A percentile compares a stretch with the other conserved stretches of the same genome.
Evolutionary conservation across 2,113 vertebrate species (phyloP).

Genomic region (Xerus inauris): DNA sequence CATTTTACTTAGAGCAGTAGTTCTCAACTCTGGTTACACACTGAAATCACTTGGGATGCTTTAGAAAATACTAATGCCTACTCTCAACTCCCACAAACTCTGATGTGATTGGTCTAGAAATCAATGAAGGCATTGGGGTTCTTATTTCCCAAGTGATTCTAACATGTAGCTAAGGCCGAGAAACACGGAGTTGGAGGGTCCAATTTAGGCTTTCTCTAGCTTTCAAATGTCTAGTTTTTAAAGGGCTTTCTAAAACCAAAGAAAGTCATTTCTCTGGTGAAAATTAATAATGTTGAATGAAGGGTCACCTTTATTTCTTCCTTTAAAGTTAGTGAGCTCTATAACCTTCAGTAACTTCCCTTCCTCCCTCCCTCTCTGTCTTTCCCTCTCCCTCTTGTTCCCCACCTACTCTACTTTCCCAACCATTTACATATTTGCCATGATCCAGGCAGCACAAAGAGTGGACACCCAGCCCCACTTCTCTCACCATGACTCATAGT

Average conservation of each 20-base stretch:
- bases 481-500: slow-evolving; percentile 71
- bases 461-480: slow-evolving; percentile 71
- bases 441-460: slow-evolving; percentile 64
- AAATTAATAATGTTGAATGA: slow-evolving; percentile 35
- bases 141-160: slow-evolving; percentile 21
- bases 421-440: slow-evolving; percentile 56
- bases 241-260: slow-evolving; percentile 43
- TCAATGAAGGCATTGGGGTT: not conserved
- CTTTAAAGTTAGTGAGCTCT: slow-evolving; percentile 55
- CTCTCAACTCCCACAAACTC: not conserved
- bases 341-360: not conserved
- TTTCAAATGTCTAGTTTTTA: slow-evolving; percentile 27
- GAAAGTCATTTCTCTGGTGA: not conserved
- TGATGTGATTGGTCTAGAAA: not conserved
- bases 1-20: slow-evolving; percentile 11
- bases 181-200: not conserved
- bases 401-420: slow-evolving; percentile 54
- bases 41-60: not conserved
- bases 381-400: not conserved
- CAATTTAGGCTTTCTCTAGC: slow-evolving; percentile 30
- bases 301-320: not conserved
- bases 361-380: not conserved
- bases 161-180: slow-evolving; percentile 11
- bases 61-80: not conserved
- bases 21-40: not conserved